A percentile compares a stretch with the other conserved stretches of the same genome.
Evolutionary conservation across 1,140 invertebrate genomes (phyloP).

Genomic region (Cecropterus lyciades): DNA sequence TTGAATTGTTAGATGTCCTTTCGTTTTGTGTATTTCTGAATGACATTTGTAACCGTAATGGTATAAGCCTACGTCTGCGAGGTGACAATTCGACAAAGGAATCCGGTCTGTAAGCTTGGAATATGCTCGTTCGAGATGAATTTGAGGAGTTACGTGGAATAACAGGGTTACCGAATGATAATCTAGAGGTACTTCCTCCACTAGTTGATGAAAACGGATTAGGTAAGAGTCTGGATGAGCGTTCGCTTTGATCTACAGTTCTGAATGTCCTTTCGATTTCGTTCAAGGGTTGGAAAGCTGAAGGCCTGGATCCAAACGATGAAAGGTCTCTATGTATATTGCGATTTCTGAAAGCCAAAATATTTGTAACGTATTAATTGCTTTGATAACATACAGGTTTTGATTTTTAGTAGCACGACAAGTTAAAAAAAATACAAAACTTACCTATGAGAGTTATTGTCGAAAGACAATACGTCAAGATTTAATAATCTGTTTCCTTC

Average conservation of each 20-base stretch:
- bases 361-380: not conserved
- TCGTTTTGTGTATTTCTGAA: slow-evolving; percentile 40
- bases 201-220: slow-evolving; percentile 70
- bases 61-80: slow-evolving; percentile 39
- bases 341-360: slow-evolving; percentile 29
- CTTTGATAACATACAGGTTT: too few relatives aligned
- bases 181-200: slow-evolving; percentile 42
- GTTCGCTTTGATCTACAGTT: slow-evolving; percentile 56
- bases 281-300: slow-evolving; percentile 71
- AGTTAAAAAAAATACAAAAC: not conserved
- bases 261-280: slow-evolving; percentile 56
- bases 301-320: slow-evolving; percentile 65
- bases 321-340: slow-evolving; percentile 51
- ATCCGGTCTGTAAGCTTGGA: slow-evolving; percentile 56
- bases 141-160: slow-evolving; percentile 42
- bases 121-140: slow-evolving; percentile 67
- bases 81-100: slow-evolving; percentile 48
- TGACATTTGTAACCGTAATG: slow-evolving; percentile 37
- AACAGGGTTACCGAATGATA: slow-evolving; percentile 43
- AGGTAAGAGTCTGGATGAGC: slow-evolving; percentile 61
- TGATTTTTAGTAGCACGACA: too few relatives aligned
- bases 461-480: slow-evolving; percentile 67
- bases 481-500: slow-evolving; percentile 61
- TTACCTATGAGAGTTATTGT: slow-evolving; percentile 58
- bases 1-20: slow-evolving; percentile 22